phyloP scores from a whole-genome alignment of 2,888 invertebrate species.

The Sipha maydis region DNA sequence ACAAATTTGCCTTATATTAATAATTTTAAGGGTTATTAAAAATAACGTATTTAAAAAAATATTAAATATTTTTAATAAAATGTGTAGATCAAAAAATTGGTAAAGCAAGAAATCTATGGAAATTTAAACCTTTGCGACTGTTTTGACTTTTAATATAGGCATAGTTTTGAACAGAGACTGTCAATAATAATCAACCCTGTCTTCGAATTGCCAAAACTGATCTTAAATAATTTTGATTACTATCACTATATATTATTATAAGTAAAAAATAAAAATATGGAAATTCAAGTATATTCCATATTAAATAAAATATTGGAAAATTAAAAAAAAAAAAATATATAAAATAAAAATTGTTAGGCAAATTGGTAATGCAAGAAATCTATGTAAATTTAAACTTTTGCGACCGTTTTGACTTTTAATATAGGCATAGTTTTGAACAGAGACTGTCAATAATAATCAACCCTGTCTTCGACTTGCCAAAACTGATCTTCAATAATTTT shows the following conservation, averaged over 20 bases:
- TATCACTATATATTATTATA: not conserved
- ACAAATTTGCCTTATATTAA: not conserved
- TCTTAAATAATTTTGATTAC: not conserved
- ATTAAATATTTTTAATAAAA: not conserved
- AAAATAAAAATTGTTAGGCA: conserved; percentile 1
- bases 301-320: not conserved
- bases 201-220: conserved; percentile 19
- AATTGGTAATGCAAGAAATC: conserved; percentile 40
- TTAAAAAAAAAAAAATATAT: too few relatives aligned
- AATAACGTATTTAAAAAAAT: too few relatives aligned
- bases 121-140: not conserved
- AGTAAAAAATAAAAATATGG: not conserved
- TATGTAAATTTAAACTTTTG: not conserved
- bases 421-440: conserved; percentile 33
- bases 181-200: not conserved
- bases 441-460: not conserved
- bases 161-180: conserved; percentile 32
- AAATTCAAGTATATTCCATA: not conserved
- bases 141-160: not conserved
- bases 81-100: not conserved
- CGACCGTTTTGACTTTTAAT: not conserved
- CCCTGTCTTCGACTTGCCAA: conserved; percentile 33
- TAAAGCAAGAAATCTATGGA: conserved; percentile 9
- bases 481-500: not conserved
- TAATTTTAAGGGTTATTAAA: too few relatives aligned